Evolutionary conservation across 2,113 vertebrate species (phyloP), one percentile per base, ranked within the genome.

Genomic region (Pachycephala philippinensis): DNA sequence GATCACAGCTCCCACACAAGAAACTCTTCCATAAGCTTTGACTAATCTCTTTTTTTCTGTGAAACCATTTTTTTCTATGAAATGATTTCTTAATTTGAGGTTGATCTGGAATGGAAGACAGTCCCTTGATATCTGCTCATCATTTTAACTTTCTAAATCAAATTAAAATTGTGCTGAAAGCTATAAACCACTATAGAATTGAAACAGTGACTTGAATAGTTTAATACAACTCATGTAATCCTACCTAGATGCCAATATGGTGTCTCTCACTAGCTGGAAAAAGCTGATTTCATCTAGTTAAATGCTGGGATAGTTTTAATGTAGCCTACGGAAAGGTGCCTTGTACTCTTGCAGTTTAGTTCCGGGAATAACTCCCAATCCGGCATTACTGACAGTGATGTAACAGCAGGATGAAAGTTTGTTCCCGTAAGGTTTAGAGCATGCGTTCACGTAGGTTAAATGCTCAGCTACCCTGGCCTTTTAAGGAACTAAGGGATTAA

Each of bases 321-420:
- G 37, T 33, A 64, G 53, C 37, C 44, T 65, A 8, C 1, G 1
- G 81, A 65, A 71, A 76, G 40, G 35, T 87, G 40, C 35, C 50
- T 93, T 78, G 27, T 49, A 61, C 56, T 91, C 18, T 30, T 49
- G 54, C 54, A 59, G 49, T 59, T 91, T 16, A 35, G 30, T 59
- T 95, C 92, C 87, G 33, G 80, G 92, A 96, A 96, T 91, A 96
- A 80, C 87, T 91, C 87, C 7, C 91, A 85, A 45, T 87, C 95
- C 21, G 16, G 94, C 75, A 89, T 96, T 95, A 92, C 95, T 15
- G 69, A 14, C 56, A 13, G 16, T 94, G 95, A 53, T 3, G 2
- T 84, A 91, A 84, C 18, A 66, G 87, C 57, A 72, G 93, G 94
- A 82, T 76, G 82, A 2, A 84, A 53, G 71, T 88, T 75, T 47